Evolutionary conservation across 2,888 invertebrate species (phyloP).

Genomic region (Diarsia brunnea): DNA sequence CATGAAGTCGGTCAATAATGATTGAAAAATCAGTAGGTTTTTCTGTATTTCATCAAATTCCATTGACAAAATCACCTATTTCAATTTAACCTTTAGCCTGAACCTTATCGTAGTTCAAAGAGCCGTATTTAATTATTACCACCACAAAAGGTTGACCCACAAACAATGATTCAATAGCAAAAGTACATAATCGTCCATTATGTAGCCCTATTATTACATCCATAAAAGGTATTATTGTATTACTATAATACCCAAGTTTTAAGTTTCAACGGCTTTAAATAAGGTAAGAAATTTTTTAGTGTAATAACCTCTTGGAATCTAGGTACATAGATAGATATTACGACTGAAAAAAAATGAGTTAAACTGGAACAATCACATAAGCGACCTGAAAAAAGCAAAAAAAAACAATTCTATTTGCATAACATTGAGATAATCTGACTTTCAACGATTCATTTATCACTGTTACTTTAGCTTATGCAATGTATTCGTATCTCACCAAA

Average conservation of each 20-base stretch:
- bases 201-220: constrained; percentile 52
- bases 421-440: not conserved
- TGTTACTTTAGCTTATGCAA: constrained; percentile 12
- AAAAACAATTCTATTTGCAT: not conserved
- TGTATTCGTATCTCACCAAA: not conserved
- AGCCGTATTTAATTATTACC: constrained; percentile 22
- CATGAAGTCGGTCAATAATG: not conserved
- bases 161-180: constrained; percentile 47
- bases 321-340: not conserved
- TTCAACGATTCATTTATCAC: not conserved
- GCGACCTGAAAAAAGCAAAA: not conserved
- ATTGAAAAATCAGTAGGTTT: too few relatives aligned
- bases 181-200: constrained; percentile 52
- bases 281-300: constrained; percentile 6
- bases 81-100: constrained; percentile 23
- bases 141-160: constrained; percentile 37
- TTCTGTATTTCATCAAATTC: not conserved
- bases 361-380: not conserved
- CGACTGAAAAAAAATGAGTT: not conserved
- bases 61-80: not conserved
- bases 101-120: constrained; percentile 24
- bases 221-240: constrained; percentile 56
- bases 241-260: constrained; percentile 45
- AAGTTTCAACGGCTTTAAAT: constrained; percentile 47
- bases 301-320: not conserved